phyloP scores from a whole-genome alignment of 2,113 vertebrate species.

The Scytalopus superciliaris region DNA sequence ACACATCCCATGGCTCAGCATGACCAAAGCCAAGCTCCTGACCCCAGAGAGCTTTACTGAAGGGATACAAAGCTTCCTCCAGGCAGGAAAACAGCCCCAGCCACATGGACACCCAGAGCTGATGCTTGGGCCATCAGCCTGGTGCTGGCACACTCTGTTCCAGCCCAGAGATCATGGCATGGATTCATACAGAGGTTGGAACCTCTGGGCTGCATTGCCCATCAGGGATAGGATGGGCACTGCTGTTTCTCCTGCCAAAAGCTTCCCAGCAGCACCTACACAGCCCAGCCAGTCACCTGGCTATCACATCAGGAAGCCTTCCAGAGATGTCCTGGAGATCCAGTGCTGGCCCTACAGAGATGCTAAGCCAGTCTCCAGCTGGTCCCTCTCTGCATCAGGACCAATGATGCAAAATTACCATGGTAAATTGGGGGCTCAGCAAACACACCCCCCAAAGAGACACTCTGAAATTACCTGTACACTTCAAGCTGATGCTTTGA shows the following conservation, averaged over 20 bases:
- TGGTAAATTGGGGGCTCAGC: background rate
- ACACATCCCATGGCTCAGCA: background rate
- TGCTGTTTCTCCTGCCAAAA: background rate
- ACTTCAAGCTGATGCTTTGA: background rate
- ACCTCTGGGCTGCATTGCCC: background rate
- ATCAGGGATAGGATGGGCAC: background rate
- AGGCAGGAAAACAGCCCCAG: background rate
- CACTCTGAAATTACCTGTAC: background rate
- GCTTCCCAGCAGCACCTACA: background rate
- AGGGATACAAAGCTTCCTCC: background rate
- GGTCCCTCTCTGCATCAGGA: background rate
- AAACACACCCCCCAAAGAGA: background rate
- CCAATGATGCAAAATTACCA: background rate
- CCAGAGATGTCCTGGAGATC: background rate
- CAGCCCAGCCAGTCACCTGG: background rate
- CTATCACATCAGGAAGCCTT: background rate
- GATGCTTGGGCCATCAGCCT: background rate
- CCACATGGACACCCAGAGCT: background rate
- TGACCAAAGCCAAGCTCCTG: background rate
- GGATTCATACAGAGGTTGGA: background rate
- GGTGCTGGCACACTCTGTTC: background rate
- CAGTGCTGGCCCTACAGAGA: background rate
- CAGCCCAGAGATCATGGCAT: background rate
- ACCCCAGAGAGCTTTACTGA: fast-evolving
- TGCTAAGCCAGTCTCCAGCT: background rate